Percentiles rank a stretch among this genome's conserved stretches.
These are phyloP conservation scores for Meleagris gallopavo DNA, from an alignment of 2,113 vertebrate genomes.

Conservation along the genomic window DNA sequence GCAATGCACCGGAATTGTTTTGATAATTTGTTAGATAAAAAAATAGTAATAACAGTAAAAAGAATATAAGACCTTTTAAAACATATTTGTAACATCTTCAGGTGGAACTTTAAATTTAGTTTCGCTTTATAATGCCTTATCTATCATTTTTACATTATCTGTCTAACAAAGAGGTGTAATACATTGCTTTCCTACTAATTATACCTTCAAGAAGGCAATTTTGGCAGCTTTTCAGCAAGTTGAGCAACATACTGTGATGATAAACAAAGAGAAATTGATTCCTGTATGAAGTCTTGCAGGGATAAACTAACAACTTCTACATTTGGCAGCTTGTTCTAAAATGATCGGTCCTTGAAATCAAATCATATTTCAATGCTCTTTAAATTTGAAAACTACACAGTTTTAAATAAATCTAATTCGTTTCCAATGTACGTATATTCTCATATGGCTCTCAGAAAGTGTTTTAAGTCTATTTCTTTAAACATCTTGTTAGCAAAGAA, in stretches of 20 bases:
- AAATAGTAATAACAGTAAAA: neutral
- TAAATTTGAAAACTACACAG: neutral
- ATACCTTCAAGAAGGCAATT: conserved; percentile 19
- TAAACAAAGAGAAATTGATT: conserved; percentile 57
- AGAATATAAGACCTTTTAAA: neutral
- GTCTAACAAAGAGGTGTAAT: neutral
- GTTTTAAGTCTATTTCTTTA: neutral
- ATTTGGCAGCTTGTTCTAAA: neutral
- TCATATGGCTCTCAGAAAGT: neutral
- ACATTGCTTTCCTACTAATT: neutral
- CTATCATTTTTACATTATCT: neutral
- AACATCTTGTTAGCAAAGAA: neutral
- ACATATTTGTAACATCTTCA: neutral
- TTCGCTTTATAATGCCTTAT: neutral
- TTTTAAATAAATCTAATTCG: neutral
- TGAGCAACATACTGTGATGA: neutral
- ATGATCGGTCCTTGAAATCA: neutral
- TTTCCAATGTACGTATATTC: neutral
- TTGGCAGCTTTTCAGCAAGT: conserved; percentile 20
- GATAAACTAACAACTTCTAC: neutral
- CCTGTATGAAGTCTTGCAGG: neutral
- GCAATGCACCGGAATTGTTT: neutral
- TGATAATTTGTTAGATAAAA: neutral
- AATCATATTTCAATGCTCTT: neutral
- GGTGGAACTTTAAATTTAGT: neutral